Base-by-base conservation (phyloP, 2,113 vertebrate species). In the Lepus timidus region DNA sequence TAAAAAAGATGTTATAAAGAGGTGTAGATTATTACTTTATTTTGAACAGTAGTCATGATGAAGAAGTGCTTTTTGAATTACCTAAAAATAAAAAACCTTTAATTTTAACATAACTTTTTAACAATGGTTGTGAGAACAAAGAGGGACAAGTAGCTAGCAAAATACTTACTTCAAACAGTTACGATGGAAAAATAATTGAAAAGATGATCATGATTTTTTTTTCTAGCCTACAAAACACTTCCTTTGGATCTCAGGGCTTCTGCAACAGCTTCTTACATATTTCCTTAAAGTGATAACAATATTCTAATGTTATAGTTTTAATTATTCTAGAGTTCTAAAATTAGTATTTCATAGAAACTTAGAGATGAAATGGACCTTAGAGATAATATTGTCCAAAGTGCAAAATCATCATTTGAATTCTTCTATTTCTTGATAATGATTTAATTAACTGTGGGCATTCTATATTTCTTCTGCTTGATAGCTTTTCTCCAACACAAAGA, bases 281-380 rank as follows among this genome's bases (percentile, higher is more conserved):
- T 74, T 94, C 23, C 52, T 85, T 65, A 61, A 71, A 85, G 81
- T 33, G 9, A 71, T 83, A 31, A 62, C 39, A 91, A 71, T 75
- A 74, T 25, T 29, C 31, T 81, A 89, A 67, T 93, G 70, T 87
- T 67, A 87, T 82, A n/a, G 80, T 89, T 89, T 87, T 25, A 81
- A 90, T 87, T 81, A 81, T 87, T 91, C 36, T 75, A 87, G n/a
- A 87, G 75, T 91, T 31, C 88, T 92, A 88, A 95, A 89, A 84
- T 95, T 85, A 92, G 16, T 19, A 94, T 95, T 93, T 95, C 58
- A 83, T 68, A 92, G 75, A 93, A 92, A 88, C 52, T 78, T 90
- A 65, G 75, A 74, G 39, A 79, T 92, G 82, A 85, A 95, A 71
- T 83, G 65, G 31, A 78, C 25, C 86, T 86, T 95, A 65, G 33